Evolutionary conservation across 2,113 vertebrate genomes (phyloP).

Genomic region (Anguilla japonica): DNA sequence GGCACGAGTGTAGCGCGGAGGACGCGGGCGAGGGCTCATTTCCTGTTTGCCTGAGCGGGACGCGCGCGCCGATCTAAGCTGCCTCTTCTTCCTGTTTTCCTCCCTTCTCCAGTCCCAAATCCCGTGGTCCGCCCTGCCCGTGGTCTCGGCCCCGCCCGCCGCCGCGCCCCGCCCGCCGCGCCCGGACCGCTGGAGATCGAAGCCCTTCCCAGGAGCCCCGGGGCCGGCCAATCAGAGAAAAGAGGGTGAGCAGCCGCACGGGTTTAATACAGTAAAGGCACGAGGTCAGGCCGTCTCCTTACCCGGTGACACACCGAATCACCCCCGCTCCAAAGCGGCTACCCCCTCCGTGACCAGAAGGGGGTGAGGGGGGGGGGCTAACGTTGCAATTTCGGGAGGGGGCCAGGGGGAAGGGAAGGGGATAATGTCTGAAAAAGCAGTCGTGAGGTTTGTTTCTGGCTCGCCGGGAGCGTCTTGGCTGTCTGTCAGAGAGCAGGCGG

Average conservation of each 20-base stretch:
- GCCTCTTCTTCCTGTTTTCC: conserved; percentile 59
- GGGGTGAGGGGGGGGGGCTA: no score
- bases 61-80: conserved; percentile 7
- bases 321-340: not conserved
- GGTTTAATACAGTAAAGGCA: conserved; percentile 50
- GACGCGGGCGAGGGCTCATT: not conserved
- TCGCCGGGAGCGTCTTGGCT: not conserved
- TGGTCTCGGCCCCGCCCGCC: conserved; percentile 42
- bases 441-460: not conserved
- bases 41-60: not conserved
- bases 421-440: not conserved
- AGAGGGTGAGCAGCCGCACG: conserved; percentile 73
- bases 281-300: conserved; percentile 52
- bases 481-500: conserved; percentile 19
- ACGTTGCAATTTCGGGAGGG: not conserved
- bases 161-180: conserved; percentile 33
- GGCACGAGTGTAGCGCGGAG: not conserved
- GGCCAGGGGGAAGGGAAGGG: not conserved
- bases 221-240: conserved; percentile 73
- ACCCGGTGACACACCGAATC: conserved; percentile 36
- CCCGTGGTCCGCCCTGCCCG: conserved; percentile 58
- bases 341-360: not conserved
- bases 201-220: conserved; percentile 80
- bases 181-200: conserved; percentile 81
- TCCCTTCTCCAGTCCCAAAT: conserved; percentile 67